Conservation (phyloP, 1,140 invertebrate species). For the Nebria ingens region DNA sequence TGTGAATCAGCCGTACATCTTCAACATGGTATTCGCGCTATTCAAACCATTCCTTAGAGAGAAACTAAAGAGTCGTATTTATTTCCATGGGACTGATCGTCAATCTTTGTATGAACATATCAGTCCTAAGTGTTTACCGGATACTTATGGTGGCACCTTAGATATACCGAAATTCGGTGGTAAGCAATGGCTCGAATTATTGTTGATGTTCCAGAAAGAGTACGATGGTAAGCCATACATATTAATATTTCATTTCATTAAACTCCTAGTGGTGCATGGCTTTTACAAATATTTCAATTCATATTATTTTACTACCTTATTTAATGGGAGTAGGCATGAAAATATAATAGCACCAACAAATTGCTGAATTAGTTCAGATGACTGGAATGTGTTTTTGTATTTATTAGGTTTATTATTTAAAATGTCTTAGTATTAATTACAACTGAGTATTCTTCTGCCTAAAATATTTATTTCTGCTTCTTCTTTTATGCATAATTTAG, state of each 20-base stretch:
- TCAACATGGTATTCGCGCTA: constrained; percentile 77
- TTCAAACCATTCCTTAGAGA: constrained; percentile 78
- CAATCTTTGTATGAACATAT: constrained; percentile 70
- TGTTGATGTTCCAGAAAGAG: constrained; percentile 59
- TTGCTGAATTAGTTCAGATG: constrained; percentile 13
- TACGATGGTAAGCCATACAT: constrained; percentile 49
- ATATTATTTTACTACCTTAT: constrained; percentile 2
- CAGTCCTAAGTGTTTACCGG: constrained; percentile 64
- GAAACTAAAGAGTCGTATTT: constrained; percentile 61
- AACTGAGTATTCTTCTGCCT: no score
- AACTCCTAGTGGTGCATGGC: neutral
- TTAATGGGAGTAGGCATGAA: neutral
- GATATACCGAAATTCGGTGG: constrained; percentile 52
- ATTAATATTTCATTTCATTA: neutral
- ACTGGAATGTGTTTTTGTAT: constrained; percentile 4
- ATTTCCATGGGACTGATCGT: constrained; percentile 74
- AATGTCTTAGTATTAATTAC: no score
- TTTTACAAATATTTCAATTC: constrained; percentile 12
- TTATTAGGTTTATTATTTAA: no score
- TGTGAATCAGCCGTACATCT: constrained; percentile 78
- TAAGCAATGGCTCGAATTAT: constrained; percentile 57
- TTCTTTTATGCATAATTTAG: no score
- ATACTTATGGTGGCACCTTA: constrained; percentile 66
- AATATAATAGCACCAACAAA: neutral
- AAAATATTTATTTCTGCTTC: no score